These are phyloP conservation scores for Hippotragus niger DNA, from an alignment of 2,113 vertebrate genomes.

Conservation along the genomic window DNA sequence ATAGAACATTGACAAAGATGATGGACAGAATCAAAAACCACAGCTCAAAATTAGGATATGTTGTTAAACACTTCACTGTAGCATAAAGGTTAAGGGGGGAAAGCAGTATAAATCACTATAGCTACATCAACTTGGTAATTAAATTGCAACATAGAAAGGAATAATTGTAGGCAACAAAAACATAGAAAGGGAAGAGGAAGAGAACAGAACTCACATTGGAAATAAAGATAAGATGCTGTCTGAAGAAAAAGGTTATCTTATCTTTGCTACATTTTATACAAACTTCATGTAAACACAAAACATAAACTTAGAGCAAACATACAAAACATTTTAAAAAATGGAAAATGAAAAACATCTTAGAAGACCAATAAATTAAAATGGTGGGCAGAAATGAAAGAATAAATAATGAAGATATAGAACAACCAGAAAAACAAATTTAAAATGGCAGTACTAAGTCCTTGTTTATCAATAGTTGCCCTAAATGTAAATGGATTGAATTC, in stretches of 20 bases:
- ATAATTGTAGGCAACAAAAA: not conserved
- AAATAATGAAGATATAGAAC: not conserved
- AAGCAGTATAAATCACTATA: not conserved
- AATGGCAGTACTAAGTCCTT: not conserved
- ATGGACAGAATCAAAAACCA: not conserved
- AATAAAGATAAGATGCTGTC: not conserved
- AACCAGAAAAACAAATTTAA: not conserved
- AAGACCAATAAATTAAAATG: not conserved
- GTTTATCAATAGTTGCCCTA: not conserved
- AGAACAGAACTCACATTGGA: not conserved
- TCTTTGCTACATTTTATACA: not conserved
- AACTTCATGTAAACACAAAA: not conserved
- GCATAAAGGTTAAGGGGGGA: not conserved
- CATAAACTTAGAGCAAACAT: not conserved
- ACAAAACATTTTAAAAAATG: not conserved
- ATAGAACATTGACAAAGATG: not conserved
- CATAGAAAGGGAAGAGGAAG: not conserved
- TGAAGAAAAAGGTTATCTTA: not conserved
- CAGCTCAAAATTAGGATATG: not conserved
- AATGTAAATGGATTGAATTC: not conserved
- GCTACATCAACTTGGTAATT: not conserved
- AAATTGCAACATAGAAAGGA: not conserved
- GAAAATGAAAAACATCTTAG: not conserved
- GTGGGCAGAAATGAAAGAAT: not conserved
- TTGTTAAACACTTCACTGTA: not conserved